Percentiles rank a stretch among this genome's conserved stretches.
These are phyloP conservation scores for Euplexia lucipara DNA, from an alignment of 2,888 invertebrate species.

Conservation along the genomic window DNA sequence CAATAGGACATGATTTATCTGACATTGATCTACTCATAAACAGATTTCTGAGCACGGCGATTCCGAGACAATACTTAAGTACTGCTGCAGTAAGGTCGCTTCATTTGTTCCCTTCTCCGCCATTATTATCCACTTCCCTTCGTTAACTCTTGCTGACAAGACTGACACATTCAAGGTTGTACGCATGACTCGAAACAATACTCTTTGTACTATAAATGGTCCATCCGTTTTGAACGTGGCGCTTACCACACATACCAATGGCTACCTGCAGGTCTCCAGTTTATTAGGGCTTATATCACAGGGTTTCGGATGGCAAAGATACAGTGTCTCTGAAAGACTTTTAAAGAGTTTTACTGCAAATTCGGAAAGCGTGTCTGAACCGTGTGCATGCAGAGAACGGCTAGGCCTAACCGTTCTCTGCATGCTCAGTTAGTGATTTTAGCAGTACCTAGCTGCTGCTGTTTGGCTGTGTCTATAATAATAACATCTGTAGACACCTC, in stretches of 20 bases:
- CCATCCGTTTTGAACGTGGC: constrained; percentile 28
- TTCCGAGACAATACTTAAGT: not conserved
- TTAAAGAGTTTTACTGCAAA: no score
- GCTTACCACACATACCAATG: constrained; percentile 3
- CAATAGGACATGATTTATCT: no score
- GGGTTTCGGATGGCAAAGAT: not conserved
- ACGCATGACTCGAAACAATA: constrained; percentile 44
- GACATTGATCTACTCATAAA: no score
- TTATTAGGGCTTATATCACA: not conserved
- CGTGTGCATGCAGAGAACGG: no score
- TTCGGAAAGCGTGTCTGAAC: not conserved
- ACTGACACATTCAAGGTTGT: constrained; percentile 41
- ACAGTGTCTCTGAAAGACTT: not conserved
- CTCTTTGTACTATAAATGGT: constrained; percentile 48
- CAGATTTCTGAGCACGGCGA: not conserved
- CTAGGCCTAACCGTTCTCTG: no score
- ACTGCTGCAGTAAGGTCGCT: not conserved
- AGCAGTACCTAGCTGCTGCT: no score
- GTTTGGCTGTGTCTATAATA: no score
- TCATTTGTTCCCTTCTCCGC: constrained; percentile 21
- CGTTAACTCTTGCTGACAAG: constrained; percentile 34
- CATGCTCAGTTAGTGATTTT: not conserved
- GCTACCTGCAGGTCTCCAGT: not conserved
- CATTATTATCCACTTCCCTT: constrained; percentile 36
- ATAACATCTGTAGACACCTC: no score